A percentile compares a stretch with the other conserved stretches of the same genome.
These are phyloP conservation scores for Labeo rohita DNA, from an alignment of 2,113 vertebrate species.

Conservation along the genomic window DNA sequence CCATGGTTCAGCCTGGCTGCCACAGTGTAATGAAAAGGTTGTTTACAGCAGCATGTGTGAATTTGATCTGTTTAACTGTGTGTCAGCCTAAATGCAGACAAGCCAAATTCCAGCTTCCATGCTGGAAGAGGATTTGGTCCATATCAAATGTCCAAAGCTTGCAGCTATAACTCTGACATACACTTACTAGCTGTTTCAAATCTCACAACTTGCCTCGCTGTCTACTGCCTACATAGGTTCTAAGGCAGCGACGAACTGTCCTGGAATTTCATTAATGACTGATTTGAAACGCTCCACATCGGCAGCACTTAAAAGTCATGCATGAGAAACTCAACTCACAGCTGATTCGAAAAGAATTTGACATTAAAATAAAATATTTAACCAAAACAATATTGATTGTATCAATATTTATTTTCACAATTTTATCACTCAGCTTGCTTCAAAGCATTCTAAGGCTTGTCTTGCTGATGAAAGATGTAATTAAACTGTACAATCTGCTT, in stretches of 20 bases:
- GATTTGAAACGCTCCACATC: neutral
- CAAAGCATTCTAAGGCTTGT: neutral
- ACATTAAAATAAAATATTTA: neutral
- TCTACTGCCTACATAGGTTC: neutral
- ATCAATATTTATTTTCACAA: neutral
- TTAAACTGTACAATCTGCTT: neutral
- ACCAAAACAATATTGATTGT: neutral
- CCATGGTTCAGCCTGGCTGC: conserved; percentile 22
- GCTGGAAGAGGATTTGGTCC: neutral
- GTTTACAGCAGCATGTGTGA: conserved; percentile 10
- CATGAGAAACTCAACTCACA: neutral
- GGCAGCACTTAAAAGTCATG: neutral
- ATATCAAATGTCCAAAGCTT: neutral
- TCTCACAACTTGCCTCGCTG: conserved; percentile 4
- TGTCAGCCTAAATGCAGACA: conserved; percentile 1
- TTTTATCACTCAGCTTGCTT: neutral
- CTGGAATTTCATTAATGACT: neutral
- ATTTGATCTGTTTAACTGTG: conserved; percentile 13
- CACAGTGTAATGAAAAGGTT: conserved; percentile 13
- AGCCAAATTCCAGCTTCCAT: neutral
- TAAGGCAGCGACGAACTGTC: neutral
- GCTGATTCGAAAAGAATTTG: neutral
- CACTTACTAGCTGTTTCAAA: neutral
- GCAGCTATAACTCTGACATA: neutral
- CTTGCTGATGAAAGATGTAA: neutral